Percentiles rank a stretch among this genome's conserved stretches.
Evolutionary conservation across 1,140 invertebrate genomes (phyloP).

Genomic region (Nasonia longicornis): DNA sequence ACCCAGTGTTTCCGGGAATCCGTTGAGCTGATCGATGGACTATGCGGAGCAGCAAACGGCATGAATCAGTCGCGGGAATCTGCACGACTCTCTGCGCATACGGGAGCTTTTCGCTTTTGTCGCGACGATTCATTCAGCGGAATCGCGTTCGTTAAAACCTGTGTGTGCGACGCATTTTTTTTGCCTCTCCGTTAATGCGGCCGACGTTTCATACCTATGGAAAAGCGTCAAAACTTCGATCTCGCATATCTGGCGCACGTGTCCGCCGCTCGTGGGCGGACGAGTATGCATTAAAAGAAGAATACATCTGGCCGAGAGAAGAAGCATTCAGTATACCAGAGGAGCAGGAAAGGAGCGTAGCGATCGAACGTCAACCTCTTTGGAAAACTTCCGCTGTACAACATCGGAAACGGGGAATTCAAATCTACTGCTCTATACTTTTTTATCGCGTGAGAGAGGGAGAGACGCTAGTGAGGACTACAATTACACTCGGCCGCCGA

Average conservation of each 20-base stretch:
- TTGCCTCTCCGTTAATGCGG: not conserved
- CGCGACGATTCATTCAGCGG: not conserved
- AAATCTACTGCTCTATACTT: not conserved
- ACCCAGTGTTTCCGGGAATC: not conserved
- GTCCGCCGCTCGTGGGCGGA: too few relatives aligned
- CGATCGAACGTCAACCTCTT: not conserved
- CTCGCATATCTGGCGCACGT: not conserved
- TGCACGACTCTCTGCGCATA: not conserved
- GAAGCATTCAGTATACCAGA: not conserved
- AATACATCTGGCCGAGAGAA: not conserved
- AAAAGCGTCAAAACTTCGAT: too few relatives aligned
- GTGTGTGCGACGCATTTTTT: not conserved
- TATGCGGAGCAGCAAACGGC: slow-evolving; percentile 2
- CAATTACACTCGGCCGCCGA: not conserved
- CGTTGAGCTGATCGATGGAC: not conserved
- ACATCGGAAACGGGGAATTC: not conserved
- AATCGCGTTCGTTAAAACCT: not conserved
- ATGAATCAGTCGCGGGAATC: slow-evolving; percentile 8
- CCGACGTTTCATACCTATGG: not conserved
- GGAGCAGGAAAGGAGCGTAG: not conserved
- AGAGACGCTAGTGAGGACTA: not conserved
- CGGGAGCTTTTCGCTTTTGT: not conserved
- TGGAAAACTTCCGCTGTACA: not conserved
- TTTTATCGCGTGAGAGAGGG: not conserved
- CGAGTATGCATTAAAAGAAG: not conserved